Base-by-base conservation (phyloP, 2,797 vertebrate genomes). In the Micrastur ruficollis region DNA sequence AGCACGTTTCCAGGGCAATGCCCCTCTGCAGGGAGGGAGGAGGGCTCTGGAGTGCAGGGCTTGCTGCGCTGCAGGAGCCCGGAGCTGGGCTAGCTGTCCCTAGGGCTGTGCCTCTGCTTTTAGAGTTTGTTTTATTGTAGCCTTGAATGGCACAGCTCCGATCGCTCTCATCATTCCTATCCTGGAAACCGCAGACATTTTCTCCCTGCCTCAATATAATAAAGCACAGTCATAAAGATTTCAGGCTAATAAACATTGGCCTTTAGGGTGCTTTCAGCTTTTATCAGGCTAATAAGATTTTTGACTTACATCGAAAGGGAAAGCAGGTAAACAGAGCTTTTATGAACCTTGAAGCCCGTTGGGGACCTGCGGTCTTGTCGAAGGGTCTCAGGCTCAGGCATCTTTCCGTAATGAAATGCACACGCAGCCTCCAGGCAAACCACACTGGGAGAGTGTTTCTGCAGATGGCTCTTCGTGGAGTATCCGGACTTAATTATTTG, bases 281-380 rank as follows among this genome's bases (percentile, higher is more conserved):
- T 92, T 86, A 86, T 81, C 29, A 38, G 81, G 71, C 79, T 97
- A 89, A 90, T 89, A 62, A 89, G 91, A 71, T 94, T 95, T 95
- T 46, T 87, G 92, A 47, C n/a, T 88, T 50, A 6, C 87, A 70
- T 3, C 5, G 26, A 22, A 59, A 47, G 76, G 70, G 58, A 36
- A 36, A 73, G 72, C 32, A n/a, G 80, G 72, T 42, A 86, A 92
- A 71, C 81, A 79, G 62, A 74, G 81, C 25, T 72, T 66, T 91
- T 49, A 42, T 70, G 72, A 55, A 50, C 53, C 81, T 27, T 9
- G 23, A 4, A 11, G 71, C 67, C 49, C 20, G 2, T 36, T 2
- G 4, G 20, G 89, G 71, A 55, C 34, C 52, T 8, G 34, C 2
- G 4, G 36, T 36, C 44, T 22, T 23, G 18, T 32, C 3, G 8